Base-by-base conservation (phyloP, 2,888 invertebrate species). In the Entomobrya multifasciata region DNA sequence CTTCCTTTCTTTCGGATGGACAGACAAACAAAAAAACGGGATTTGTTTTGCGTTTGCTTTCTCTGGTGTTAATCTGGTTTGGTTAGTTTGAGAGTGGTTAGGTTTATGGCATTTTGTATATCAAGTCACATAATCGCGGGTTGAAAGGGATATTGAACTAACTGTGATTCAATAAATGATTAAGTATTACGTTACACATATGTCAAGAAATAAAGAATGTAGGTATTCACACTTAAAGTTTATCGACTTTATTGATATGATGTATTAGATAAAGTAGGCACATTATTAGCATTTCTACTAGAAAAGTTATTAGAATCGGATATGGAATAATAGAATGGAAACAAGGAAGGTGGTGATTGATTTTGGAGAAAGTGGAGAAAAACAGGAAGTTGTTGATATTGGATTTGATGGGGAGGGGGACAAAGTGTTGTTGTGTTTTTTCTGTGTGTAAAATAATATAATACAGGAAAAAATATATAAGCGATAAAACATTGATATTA, bases 81-180 rank as follows among this genome's bases (percentile, higher is more conserved):
- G 13, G 47, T 47, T 47, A 11, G 47, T 13, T 13, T 47, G 10
- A 11, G 47, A 47, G 13, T 13, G 47, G 8, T 8, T 47, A 8
- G 47, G 47, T 47, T 47, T 47, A 47, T 47, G 47, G 8, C 36
- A 36, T 52, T 36, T 6, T 36, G 36, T 36, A 36, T 36, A 36
- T 36, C 52, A 52, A 4, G 52, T 52, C 3, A 17, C 52, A n/a
- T n/a, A 36, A 36, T 36, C 4, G 36, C 36, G 36, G 4, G 36
- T 36, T 36, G 8, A 36, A 36, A 6, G 5, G 15, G 44, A 65
- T 62, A 79, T 79, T 65, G 49, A 27, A 60, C 41, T 79, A 80
- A 80, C 79, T 80, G 80, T 80, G 80, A 80, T 79, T 79, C 62
- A 57, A 55, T 44, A 79, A 65, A 44, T 25, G 65, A 79, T 79